A percentile compares a stretch with the other conserved stretches of the same genome.
Conservation (phyloP, 1,140 invertebrate genomes). For the Conus betulinus region DNA sequence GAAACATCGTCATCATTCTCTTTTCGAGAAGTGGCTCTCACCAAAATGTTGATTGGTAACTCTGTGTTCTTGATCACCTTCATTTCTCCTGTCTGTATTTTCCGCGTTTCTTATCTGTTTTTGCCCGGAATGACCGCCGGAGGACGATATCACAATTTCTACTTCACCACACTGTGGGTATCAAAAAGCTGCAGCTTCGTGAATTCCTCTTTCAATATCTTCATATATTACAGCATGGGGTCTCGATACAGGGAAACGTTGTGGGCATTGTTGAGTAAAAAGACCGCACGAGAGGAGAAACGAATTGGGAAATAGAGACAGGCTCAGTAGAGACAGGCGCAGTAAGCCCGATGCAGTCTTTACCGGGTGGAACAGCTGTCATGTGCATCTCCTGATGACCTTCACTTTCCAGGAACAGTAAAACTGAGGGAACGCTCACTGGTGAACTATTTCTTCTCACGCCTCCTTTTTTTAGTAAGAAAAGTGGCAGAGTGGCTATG, state of each 20-base stretch:
- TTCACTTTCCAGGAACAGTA: too few species aligned
- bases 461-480: too few species aligned
- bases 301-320: too few species aligned
- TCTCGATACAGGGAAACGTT: background rate
- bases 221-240: slow-evolving; percentile 1
- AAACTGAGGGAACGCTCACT: too few species aligned
- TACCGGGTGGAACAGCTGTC: too few species aligned
- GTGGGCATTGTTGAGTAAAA: background rate
- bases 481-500: too few species aligned
- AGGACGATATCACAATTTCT: background rate
- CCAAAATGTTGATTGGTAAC: slow-evolving; percentile 15
- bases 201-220: background rate
- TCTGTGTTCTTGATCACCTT: slow-evolving; percentile 16
- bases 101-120: background rate
- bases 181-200: background rate
- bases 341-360: too few species aligned
- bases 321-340: too few species aligned
- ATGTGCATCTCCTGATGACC: too few species aligned
- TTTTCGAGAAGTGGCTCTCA: background rate
- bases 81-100: background rate
- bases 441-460: too few species aligned
- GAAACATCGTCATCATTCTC: background rate
- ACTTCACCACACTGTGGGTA: background rate
- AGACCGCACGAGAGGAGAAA: too few species aligned
- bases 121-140: background rate